phyloP scores from a whole-genome alignment of 2,113 vertebrate genomes.

The Parus major region DNA sequence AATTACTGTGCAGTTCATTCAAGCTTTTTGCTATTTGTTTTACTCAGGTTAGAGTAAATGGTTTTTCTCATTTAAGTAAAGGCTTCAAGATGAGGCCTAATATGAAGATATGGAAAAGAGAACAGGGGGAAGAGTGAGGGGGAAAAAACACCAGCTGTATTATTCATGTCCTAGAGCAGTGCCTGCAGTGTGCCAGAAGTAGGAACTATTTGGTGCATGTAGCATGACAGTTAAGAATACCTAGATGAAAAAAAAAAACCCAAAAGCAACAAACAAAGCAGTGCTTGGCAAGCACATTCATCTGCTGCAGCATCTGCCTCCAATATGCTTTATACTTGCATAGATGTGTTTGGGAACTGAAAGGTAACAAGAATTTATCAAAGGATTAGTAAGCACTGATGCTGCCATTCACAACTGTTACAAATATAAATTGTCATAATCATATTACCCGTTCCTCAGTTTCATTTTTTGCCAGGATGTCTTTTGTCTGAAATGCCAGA shows the following conservation, averaged over 20 bases:
- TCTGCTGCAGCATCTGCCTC: conserved; percentile 11
- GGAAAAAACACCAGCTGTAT: not conserved
- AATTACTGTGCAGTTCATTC: not conserved
- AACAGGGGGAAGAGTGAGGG: not conserved
- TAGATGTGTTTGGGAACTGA: not conserved
- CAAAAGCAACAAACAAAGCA: not conserved
- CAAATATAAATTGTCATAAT: conserved; percentile 10
- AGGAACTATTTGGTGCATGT: not conserved
- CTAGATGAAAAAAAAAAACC: not conserved
- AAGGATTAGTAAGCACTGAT: conserved; percentile 46
- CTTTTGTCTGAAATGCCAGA: conserved; percentile 38
- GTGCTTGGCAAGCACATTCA: not conserved
- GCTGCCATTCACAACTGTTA: conserved; percentile 8
- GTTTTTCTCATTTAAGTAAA: not conserved
- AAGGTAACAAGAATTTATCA: conserved; percentile 55
- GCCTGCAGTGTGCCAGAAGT: not conserved
- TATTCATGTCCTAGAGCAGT: not conserved
- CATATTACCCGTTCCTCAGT: not conserved
- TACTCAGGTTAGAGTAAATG: not conserved
- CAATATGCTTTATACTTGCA: conserved; percentile 32
- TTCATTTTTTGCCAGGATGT: conserved; percentile 29
- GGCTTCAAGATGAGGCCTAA: not conserved
- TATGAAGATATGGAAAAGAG: not conserved
- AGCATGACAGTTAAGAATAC: not conserved
- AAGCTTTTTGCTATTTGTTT: not conserved